A percentile compares a stretch with the other conserved stretches of the same genome.
Conservation (phyloP, 2,888 invertebrate genomes). For the Tinea trinotella region DNA sequence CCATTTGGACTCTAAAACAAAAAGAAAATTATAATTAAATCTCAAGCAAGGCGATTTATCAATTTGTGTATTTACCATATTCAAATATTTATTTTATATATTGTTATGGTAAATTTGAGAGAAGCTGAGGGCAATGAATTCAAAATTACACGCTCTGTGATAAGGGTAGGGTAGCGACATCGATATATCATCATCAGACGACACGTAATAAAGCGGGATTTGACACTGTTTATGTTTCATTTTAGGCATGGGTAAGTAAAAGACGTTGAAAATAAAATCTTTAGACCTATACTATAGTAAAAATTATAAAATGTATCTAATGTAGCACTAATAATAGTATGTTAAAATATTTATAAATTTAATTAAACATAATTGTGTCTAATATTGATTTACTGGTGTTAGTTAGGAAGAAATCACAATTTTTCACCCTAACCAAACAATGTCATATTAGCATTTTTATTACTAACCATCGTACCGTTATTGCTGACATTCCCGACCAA, state of each 20-base stretch:
- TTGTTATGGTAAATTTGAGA: not conserved
- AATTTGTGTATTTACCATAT: too few species aligned
- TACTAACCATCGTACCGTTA: conserved; percentile 51
- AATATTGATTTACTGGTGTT: not conserved
- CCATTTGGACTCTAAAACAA: conserved; percentile 52
- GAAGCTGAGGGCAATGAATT: conserved; percentile 61
- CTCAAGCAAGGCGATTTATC: not conserved
- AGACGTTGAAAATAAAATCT: not conserved
- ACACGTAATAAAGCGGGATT: conserved; percentile 57
- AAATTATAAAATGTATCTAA: too few species aligned
- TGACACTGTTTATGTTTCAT: conserved; percentile 51
- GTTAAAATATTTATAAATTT: too few species aligned
- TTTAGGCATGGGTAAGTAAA: conserved; percentile 25
- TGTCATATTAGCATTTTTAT: conserved; percentile 41
- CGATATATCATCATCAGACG: conserved; percentile 71
- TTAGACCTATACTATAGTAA: too few species aligned
- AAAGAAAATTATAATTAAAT: conserved; percentile 21
- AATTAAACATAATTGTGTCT: not conserved
- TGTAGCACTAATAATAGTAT: too few species aligned
- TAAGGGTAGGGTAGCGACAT: conserved; percentile 68
- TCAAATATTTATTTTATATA: not conserved
- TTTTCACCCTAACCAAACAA: conserved; percentile 17
- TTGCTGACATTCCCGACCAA: conserved; percentile 60
- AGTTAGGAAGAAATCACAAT: not conserved
- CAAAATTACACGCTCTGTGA: conserved; percentile 61